Conservation (phyloP, 2,797 vertebrate genomes). For the Capromys pilorides region DNA sequence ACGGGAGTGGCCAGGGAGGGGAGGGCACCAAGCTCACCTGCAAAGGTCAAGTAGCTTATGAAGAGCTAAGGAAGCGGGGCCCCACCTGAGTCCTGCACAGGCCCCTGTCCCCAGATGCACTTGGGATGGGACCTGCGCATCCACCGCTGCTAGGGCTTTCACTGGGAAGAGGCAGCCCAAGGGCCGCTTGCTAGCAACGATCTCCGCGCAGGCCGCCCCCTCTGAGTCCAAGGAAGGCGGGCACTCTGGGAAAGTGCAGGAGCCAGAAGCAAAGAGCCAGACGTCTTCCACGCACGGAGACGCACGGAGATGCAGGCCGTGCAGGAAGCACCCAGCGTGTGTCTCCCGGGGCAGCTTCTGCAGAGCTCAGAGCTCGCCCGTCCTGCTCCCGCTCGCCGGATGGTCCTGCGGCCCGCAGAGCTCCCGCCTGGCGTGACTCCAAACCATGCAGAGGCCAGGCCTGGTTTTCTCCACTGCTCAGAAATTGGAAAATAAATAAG, state of each 20-base stretch:
- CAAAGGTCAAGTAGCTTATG: background rate
- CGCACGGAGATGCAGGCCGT: rapidly evolving
- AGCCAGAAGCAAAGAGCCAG: too few species aligned
- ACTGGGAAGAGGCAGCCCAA: background rate
- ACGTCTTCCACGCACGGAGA: too few species aligned
- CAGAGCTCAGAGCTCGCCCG: rapidly evolving
- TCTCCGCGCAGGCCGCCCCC: rapidly evolving
- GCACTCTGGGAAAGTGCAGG: rapidly evolving
- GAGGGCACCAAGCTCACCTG: background rate
- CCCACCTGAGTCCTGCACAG: too few species aligned
- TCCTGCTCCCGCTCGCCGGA: background rate
- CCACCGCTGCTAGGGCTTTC: rapidly evolving
- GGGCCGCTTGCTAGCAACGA: background rate
- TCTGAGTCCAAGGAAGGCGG: background rate
- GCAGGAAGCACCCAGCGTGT: rapidly evolving
- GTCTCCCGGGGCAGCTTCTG: too few species aligned
- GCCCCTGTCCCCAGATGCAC: rapidly evolving
- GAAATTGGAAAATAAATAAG: background rate
- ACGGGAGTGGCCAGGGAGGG: rapidly evolving
- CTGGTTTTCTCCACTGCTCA: background rate
- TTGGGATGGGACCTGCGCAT: rapidly evolving
- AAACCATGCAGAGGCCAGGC: rapidly evolving
- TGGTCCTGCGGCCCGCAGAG: rapidly evolving
- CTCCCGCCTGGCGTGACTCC: background rate
- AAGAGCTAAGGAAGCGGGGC: rapidly evolving